Evolutionary conservation across 2,113 vertebrate genomes (phyloP).

Genomic region (Oryzias javanicus): DNA sequence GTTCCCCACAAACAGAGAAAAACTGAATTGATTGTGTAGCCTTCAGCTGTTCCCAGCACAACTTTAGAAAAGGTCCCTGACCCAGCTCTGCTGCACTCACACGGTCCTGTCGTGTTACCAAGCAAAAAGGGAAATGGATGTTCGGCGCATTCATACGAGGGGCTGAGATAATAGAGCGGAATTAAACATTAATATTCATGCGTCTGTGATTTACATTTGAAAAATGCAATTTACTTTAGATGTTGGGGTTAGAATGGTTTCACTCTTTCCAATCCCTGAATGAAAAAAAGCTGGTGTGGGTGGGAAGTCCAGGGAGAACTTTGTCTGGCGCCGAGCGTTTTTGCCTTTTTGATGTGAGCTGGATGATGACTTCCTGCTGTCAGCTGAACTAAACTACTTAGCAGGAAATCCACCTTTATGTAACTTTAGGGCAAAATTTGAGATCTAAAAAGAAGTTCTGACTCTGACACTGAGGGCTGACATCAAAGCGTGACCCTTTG

Average conservation of each 20-base stretch:
- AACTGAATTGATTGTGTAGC: constrained; percentile 8
- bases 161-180: too few relatives aligned
- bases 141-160: neutral
- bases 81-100: neutral
- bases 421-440: constrained; percentile 25
- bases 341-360: constrained; percentile 37
- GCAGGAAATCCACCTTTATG: constrained; percentile 39
- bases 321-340: constrained; percentile 4
- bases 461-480: constrained; percentile 28
- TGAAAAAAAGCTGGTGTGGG: constrained; percentile 8
- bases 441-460: constrained; percentile 42
- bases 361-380: constrained; percentile 31
- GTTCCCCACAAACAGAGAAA: neutral
- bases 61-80: constrained; percentile 11
- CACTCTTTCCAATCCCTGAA: neutral
- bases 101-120: neutral
- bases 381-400: constrained; percentile 30
- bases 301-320: neutral
- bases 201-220: too few relatives aligned
- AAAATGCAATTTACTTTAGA: too few relatives aligned
- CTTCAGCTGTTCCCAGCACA: constrained; percentile 9
- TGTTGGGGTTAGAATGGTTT: too few relatives aligned
- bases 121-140: neutral
- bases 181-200: too few relatives aligned
- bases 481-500: constrained; percentile 41